Conservation (phyloP, 2,113 vertebrate species). For the Cricetomys ansorgei region DNA sequence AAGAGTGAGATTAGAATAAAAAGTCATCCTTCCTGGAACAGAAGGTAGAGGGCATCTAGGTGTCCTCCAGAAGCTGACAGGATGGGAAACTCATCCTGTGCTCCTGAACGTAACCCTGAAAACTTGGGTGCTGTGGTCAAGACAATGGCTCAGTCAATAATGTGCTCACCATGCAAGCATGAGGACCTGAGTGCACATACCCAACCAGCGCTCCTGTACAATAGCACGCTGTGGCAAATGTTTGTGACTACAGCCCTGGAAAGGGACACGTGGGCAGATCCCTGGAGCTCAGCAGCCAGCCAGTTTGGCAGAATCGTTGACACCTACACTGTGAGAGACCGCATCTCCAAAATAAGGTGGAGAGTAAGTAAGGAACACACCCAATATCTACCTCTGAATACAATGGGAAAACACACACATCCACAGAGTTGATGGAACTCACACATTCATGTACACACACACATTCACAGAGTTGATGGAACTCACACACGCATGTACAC, state of each 20-base stretch:
- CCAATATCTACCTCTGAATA: background rate
- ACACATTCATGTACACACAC: background rate
- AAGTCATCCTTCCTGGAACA: background rate
- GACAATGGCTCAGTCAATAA: background rate
- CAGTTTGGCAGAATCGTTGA: background rate
- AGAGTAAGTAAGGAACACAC: background rate
- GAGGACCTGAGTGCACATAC: background rate
- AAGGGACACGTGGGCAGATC: background rate
- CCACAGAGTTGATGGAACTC: too few relatives aligned
- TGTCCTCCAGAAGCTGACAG: background rate
- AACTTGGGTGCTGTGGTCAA: background rate
- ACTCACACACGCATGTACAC: background rate
- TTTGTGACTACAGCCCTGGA: background rate
- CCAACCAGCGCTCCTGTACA: background rate
- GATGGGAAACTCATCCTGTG: background rate
- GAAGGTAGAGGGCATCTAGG: background rate
- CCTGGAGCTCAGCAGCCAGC: too few relatives aligned
- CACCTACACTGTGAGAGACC: background rate
- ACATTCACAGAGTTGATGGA: too few relatives aligned
- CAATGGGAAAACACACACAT: background rate
- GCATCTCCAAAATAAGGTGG: background rate
- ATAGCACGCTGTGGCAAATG: background rate
- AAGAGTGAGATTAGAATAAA: background rate
- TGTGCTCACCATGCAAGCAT: background rate
- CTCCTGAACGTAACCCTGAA: background rate